Evolutionary conservation across 2,888 invertebrate species (phyloP), one percentile per base, ranked within the genome.

Genomic region (Phaedon cochleariae): DNA sequence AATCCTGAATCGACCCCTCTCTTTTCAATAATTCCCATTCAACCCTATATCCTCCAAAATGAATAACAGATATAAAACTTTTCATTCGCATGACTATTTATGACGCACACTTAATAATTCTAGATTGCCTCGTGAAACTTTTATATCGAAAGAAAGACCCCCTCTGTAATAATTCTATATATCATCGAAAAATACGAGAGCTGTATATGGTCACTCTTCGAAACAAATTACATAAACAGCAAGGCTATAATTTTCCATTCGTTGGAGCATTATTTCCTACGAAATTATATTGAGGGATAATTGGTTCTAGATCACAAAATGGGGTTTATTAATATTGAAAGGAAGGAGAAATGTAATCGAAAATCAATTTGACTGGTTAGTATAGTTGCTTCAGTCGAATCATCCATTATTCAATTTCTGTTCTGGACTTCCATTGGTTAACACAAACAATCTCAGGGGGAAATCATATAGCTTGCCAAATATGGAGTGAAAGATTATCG

Each of bases 241-340:
- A 58, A 65, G 46, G 53, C 34, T 68, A 59, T 68, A 68, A 68
- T 68, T 68, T 68, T 59, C 51, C 51, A 55, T 10, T 46, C 54
- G 37, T 53, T n/a, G 57, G 64, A 64, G 58, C 64, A 67, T 63
- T 63, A 65, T 62, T 61, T 65, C 63, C 65, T 55, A 12, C 45
- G 48, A 45, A 69, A 69, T 67, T 67, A 62, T 54, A 64, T 34
- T 29, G 41, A 51, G 51, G 59, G 51, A 53, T 67, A 65, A 69
- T 67, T 65, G 67, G 64, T 66, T 58, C 26, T 41, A 26, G 49
- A 55, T 59, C 51, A 66, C 66, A 62, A 66, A 62, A 62, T 66
- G 66, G 62, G 59, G 54, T 22, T 55, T 55, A 66, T 66, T 41
- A 66, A 66, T 66, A 66, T 66, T 62, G 59, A 62, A 55, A 49